These are phyloP conservation scores for Bombus haemorrhoidalis DNA, from an alignment of 1,140 invertebrate species.

Conservation along the genomic window DNA sequence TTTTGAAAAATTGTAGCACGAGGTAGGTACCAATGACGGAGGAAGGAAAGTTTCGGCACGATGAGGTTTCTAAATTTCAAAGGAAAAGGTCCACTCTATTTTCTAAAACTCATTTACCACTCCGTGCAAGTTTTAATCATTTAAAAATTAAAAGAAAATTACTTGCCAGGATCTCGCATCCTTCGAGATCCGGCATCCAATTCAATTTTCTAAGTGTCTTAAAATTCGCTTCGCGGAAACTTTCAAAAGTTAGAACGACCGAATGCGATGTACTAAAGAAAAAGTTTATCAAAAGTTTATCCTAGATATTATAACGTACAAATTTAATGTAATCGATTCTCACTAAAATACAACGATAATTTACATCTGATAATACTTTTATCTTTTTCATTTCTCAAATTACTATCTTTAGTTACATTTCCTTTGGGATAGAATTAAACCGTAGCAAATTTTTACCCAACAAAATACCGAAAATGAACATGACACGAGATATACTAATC, in stretches of 20 bases:
- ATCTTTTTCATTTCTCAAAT: too few relatives aligned
- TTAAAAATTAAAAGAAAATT: constrained; percentile 33
- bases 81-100: neutral
- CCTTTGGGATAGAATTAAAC: too few relatives aligned
- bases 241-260: neutral
- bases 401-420: too few relatives aligned
- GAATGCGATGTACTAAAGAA: neutral
- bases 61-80: constrained; percentile 5
- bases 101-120: neutral
- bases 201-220: constrained; percentile 28
- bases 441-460: too few relatives aligned
- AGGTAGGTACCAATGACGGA: neutral
- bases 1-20: neutral
- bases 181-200: constrained; percentile 1
- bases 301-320: too few relatives aligned
- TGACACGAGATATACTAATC: too few relatives aligned
- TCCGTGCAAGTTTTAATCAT: constrained; percentile 14
- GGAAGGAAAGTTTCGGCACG: neutral
- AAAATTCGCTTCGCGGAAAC: neutral
- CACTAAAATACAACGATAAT: too few relatives aligned
- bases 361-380: too few relatives aligned
- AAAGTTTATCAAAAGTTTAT: neutral
- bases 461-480: too few relatives aligned
- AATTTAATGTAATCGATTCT: too few relatives aligned
- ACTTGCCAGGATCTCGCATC: neutral